A percentile compares a stretch with the other conserved stretches of the same genome.
phyloP scores from a whole-genome alignment of 2,113 vertebrate species.

The Emydura subglobosa region DNA sequence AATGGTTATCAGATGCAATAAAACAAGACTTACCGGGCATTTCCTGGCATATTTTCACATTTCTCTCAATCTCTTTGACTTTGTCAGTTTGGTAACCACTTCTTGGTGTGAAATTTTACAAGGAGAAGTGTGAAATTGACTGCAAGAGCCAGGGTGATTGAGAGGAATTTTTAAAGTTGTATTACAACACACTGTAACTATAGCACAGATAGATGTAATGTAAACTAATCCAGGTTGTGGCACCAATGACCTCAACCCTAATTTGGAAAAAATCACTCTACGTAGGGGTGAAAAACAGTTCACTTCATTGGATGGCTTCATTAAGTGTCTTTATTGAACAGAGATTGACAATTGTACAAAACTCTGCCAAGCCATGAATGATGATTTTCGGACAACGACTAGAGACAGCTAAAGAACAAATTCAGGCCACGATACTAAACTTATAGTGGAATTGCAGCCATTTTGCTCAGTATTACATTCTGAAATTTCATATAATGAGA shows the following conservation, averaged over 20 bases:
- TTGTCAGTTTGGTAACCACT: neutral
- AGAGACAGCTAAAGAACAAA: neutral
- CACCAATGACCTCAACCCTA: accelerated
- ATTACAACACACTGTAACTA: accelerated
- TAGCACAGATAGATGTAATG: accelerated
- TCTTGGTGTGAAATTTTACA: neutral
- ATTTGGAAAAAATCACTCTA: neutral
- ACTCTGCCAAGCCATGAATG: neutral
- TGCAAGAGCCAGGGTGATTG: neutral
- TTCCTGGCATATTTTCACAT: neutral
- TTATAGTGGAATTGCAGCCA: neutral
- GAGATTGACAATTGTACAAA: accelerated
- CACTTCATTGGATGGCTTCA: accelerated
- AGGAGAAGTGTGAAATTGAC: accelerated
- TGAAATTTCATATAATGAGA: neutral
- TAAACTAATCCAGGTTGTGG: neutral
- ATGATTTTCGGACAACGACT: neutral
- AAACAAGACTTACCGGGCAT: neutral
- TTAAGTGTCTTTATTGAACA: accelerated
- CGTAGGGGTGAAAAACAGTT: neutral
- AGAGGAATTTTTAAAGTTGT: too few relatives aligned
- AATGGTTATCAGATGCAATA: neutral
- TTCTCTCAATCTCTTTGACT: neutral
- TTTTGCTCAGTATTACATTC: neutral
- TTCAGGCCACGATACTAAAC: neutral